Evolutionary conservation across 2,888 invertebrate genomes (phyloP).

Genomic region (Graphium colonna): DNA sequence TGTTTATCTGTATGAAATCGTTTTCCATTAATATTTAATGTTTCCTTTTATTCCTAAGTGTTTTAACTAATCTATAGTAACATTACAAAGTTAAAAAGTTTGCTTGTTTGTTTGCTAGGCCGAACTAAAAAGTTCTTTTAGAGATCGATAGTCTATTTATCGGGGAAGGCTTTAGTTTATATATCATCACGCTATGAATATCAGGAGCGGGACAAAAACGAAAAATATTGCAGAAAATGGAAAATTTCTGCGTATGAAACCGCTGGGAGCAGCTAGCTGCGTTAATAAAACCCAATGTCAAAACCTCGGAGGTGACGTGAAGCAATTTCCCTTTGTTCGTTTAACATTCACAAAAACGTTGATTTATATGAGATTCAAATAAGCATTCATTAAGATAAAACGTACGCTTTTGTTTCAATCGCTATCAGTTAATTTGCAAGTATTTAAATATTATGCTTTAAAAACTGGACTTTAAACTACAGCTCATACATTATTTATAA

Average conservation of each 20-base stretch:
- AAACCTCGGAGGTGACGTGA: constrained; percentile 51
- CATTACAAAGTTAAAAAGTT: no score
- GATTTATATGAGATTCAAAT: constrained; percentile 2
- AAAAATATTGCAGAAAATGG: no score
- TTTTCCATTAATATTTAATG: constrained; percentile 66
- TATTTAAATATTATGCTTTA: neutral
- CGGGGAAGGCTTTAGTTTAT: no score
- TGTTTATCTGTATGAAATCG: constrained; percentile 65
- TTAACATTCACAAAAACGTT: constrained; percentile 39
- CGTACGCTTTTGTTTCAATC: neutral
- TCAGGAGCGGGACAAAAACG: no score
- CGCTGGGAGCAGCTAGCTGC: no score
- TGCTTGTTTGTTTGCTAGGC: no score
- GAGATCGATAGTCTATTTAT: no score
- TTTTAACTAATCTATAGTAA: constrained; percentile 75
- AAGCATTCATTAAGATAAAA: constrained; percentile 11
- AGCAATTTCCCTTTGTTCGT: constrained; percentile 50
- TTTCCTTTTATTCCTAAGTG: constrained; percentile 70
- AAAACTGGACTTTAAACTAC: neutral
- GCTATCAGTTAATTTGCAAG: neutral
- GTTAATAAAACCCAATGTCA: no score
- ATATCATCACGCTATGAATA: no score
- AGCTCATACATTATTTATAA: constrained; percentile 1
- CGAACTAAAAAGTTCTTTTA: no score
- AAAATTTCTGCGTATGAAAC: no score